Evolutionary conservation across 2,888 invertebrate species (phyloP).

Genomic region (Andrena bicolor): DNA sequence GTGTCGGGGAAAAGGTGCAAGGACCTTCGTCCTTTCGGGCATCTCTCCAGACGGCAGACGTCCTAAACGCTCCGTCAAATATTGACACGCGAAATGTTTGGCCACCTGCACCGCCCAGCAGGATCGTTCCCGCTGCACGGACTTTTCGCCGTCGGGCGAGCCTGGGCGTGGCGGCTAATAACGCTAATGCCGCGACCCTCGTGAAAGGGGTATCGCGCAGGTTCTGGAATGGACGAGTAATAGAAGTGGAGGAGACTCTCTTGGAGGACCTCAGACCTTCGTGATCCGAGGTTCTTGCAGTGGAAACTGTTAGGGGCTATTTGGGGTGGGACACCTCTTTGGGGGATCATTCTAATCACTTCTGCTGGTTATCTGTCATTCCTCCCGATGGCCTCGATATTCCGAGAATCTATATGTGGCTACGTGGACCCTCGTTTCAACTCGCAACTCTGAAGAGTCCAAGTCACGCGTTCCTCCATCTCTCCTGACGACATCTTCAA

Average conservation of each 20-base stretch:
- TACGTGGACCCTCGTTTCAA: too few species aligned
- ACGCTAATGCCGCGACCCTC: conserved; percentile 31
- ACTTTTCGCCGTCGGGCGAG: conserved; percentile 25
- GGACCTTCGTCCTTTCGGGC: conserved; percentile 55
- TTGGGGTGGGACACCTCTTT: too few species aligned
- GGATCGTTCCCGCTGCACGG: not conserved
- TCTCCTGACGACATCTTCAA: too few species aligned
- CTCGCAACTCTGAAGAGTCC: too few species aligned
- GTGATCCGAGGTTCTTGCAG: too few species aligned
- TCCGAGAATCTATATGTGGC: too few species aligned
- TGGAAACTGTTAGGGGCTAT: too few species aligned
- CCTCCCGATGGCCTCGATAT: too few species aligned
- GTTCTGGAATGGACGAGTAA: not conserved
- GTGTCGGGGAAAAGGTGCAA: conserved; percentile 38
- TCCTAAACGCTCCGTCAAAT: conserved; percentile 70
- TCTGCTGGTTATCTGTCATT: too few species aligned
- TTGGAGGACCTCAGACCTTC: too few species aligned
- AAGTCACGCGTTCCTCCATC: too few species aligned
- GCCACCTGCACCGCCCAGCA: conserved; percentile 38
- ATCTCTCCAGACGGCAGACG: conserved; percentile 58
- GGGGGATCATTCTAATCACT: too few species aligned
- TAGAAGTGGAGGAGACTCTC: not conserved
- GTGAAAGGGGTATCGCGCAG: not conserved
- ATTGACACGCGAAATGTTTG: conserved; percentile 69
- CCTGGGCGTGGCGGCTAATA: conserved; percentile 53